These are phyloP conservation scores for Onychorhynchus coronatus DNA, from an alignment of 2,113 vertebrate genomes.

Conservation along the genomic window DNA sequence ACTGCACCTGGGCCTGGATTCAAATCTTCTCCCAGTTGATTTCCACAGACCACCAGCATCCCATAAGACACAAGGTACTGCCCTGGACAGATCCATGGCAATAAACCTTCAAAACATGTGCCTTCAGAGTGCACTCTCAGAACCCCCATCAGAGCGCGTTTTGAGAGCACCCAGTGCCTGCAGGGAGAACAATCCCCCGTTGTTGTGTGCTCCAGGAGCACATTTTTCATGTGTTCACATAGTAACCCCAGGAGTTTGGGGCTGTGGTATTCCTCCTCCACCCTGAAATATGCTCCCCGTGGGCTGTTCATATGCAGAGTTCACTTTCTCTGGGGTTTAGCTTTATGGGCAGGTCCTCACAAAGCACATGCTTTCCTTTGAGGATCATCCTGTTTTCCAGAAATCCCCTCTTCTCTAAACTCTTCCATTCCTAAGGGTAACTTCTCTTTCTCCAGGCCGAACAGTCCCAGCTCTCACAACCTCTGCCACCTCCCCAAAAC, in stretches of 20 bases:
- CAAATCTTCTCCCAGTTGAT: background rate
- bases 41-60: background rate
- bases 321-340: background rate
- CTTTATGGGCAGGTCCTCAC: background rate
- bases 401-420: background rate
- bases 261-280: background rate
- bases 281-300: background rate
- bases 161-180: background rate
- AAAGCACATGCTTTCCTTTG: background rate
- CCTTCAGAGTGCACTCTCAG: background rate
- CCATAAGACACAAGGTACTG: background rate
- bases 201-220: background rate
- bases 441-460: background rate
- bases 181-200: background rate
- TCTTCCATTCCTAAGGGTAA: background rate
- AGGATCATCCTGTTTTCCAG: background rate
- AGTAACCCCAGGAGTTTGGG: background rate
- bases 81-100: background rate
- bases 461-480: background rate
- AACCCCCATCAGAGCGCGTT: accelerated
- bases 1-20: background rate
- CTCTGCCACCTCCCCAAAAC: background rate
- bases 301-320: background rate
- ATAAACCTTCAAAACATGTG: background rate
- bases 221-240: background rate